Evolutionary conservation across 2,797 vertebrate genomes (phyloP).

Genomic region (Silurus lanzhouensis): DNA sequence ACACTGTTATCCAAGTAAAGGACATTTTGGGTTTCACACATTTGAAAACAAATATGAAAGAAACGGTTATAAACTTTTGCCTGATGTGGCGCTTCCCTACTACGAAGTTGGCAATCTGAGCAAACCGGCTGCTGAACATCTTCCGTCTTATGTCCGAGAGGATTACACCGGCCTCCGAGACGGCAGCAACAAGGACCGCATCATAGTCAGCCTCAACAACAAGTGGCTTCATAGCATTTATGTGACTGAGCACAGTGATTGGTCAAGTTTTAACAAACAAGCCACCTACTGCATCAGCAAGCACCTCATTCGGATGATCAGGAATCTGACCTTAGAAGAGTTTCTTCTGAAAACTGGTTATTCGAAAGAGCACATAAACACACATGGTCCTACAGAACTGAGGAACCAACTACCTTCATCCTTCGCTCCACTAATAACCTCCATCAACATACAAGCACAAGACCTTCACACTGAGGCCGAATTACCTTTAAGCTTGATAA

Average conservation of each 20-base stretch:
- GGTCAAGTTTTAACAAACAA: background rate
- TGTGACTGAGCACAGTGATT: background rate
- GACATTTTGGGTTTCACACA: background rate
- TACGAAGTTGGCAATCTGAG: slow-evolving; percentile 9
- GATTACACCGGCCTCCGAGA: background rate
- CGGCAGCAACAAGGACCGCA: slow-evolving; percentile 11
- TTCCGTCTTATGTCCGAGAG: background rate
- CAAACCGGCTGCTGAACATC: background rate
- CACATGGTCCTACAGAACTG: background rate
- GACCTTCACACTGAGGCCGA: too few species aligned
- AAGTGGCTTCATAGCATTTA: background rate
- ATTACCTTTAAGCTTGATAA: too few species aligned
- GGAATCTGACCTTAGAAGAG: background rate
- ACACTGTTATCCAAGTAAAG: background rate
- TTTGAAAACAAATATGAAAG: background rate
- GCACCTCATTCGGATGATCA: background rate
- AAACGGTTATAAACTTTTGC: background rate
- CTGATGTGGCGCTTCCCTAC: background rate
- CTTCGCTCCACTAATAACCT: background rate
- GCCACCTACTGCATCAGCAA: background rate
- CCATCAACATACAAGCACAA: background rate
- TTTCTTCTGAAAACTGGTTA: slow-evolving; percentile 5
- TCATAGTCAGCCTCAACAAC: slow-evolving; percentile 7
- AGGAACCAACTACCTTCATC: background rate
- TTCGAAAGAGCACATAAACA: background rate